Base-by-base conservation (phyloP, 2,113 vertebrate genomes). In the Columba janthina region DNA sequence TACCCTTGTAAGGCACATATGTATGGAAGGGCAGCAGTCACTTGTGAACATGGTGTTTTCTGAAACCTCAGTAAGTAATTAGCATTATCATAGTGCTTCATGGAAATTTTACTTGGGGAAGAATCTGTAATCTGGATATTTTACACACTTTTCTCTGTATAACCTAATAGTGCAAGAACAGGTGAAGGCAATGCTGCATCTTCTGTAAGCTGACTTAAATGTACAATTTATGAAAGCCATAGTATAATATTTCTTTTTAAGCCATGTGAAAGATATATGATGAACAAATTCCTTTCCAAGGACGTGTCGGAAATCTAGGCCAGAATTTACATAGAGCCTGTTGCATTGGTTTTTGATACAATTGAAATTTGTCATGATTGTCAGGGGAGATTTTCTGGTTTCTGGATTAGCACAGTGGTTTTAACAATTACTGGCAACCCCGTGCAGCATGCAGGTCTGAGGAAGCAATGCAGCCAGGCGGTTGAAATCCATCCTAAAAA, bases 401-500 rank as follows among this genome's bases (percentile, higher is more conserved):
- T 94, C 71, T 67, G 85, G 90, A 73, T 96, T 89, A 60, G 32
- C 57, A 20, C 48, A 29, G 16, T 67, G 56, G 11, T 72, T 84
- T 78, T 42, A 94, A 84, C 56, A 79, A 73, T 79, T 48, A 36
- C 40, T 89, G 90, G 40, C 78, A 78, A 48, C 40, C 11, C 26
- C 26, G 46, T 84, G 76, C 71, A 80, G 67, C 42, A 13, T 14
- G 34, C 64, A 61, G 61, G 86, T 65, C 50, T 93, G 73, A 57
- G 81, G 75, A 93, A 90, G 74, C 60, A 94, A n/a, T 72, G 66
- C 51, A 95, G 84, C 84, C 88, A 58, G 74, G 88, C 87, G 91
- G 92, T 82, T 94, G 90, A 96, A 93, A 90, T 66, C 11, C 12
- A 42, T 80, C 71, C 89, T 92, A 72, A 65, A 94, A 92, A 77